Conservation (phyloP, 2,888 invertebrate genomes). For the Synanthedon formicaeformis region DNA sequence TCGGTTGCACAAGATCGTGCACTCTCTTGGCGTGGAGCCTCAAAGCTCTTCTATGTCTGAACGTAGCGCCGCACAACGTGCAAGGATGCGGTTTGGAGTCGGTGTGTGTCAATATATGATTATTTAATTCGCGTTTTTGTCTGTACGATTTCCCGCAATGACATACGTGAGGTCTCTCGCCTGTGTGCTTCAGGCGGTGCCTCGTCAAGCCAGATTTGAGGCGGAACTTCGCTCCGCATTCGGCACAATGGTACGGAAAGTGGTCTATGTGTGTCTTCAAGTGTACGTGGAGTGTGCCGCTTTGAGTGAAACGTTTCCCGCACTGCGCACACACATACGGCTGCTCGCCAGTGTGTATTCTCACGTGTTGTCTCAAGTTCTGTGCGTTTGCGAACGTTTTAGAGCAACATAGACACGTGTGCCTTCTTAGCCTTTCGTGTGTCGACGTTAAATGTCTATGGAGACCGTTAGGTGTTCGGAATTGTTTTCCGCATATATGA, state of each 20-base stretch:
- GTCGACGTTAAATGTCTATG: constrained; percentile 73
- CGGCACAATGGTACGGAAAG: constrained; percentile 69
- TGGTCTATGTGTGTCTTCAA: constrained; percentile 68
- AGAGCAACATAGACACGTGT: constrained; percentile 65
- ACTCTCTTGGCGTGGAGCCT: constrained; percentile 55
- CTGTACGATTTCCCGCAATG: constrained; percentile 70
- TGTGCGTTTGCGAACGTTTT: constrained; percentile 72
- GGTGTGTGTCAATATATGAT: constrained; percentile 65
- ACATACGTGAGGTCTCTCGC: constrained; percentile 73
- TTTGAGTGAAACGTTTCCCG: constrained; percentile 75
- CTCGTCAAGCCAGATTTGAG: constrained; percentile 67
- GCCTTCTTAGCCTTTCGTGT: constrained; percentile 72
- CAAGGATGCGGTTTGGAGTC: constrained; percentile 70
- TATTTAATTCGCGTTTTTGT: constrained; percentile 70
- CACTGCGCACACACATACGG: constrained; percentile 71
- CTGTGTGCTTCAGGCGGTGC: constrained; percentile 72
- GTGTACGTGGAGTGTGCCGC: constrained; percentile 74
- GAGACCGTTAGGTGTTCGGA: constrained; percentile 74
- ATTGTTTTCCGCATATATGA: constrained; percentile 75
- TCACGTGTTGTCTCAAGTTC: constrained; percentile 69
- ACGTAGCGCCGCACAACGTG: constrained; percentile 63
- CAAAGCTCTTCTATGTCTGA: constrained; percentile 65
- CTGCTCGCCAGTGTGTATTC: constrained; percentile 72
- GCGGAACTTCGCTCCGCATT: constrained; percentile 73
- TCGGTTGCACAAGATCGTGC: constrained; percentile 30